Evolutionary conservation across 1,140 invertebrate species (phyloP).

Genomic region (Eurosta solidaginis): DNA sequence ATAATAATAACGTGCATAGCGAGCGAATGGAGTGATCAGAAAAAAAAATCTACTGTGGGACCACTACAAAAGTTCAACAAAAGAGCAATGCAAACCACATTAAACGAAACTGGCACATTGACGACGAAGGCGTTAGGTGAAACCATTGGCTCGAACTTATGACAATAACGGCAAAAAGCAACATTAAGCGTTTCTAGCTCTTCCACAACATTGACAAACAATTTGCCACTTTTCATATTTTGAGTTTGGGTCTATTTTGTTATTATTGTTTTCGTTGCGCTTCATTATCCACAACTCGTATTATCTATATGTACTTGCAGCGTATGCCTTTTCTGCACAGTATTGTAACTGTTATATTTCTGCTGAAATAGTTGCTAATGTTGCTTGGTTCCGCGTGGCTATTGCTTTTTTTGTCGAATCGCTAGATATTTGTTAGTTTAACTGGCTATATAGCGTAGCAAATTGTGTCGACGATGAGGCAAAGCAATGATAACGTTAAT

Average conservation of each 20-base stretch:
- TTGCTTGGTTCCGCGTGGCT: not conserved
- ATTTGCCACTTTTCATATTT: not conserved
- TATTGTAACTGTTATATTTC: not conserved
- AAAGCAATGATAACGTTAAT: conserved; percentile 14
- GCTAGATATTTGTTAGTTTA: not conserved
- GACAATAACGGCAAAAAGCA: not conserved
- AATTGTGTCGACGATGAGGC: conserved; percentile 10
- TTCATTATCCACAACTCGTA: not conserved
- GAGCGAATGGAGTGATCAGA: no score
- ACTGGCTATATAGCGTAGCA: conserved; percentile 10
- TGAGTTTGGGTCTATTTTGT: not conserved
- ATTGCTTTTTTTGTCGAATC: conserved; percentile 1
- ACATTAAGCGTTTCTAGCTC: not conserved
- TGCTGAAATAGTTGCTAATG: conserved; percentile 24
- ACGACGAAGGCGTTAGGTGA: not conserved
- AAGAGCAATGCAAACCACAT: not conserved
- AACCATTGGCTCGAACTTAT: no score
- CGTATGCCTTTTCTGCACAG: not conserved
- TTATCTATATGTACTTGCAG: not conserved
- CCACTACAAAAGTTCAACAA: no score
- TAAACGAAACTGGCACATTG: not conserved
- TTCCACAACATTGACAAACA: conserved; percentile 3
- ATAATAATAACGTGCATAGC: no score
- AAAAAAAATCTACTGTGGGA: no score
- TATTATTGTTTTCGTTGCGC: not conserved